These are phyloP conservation scores for Sinohyriopsis cumingii DNA, from an alignment of 2,888 invertebrate species.

Conservation along the genomic window DNA sequence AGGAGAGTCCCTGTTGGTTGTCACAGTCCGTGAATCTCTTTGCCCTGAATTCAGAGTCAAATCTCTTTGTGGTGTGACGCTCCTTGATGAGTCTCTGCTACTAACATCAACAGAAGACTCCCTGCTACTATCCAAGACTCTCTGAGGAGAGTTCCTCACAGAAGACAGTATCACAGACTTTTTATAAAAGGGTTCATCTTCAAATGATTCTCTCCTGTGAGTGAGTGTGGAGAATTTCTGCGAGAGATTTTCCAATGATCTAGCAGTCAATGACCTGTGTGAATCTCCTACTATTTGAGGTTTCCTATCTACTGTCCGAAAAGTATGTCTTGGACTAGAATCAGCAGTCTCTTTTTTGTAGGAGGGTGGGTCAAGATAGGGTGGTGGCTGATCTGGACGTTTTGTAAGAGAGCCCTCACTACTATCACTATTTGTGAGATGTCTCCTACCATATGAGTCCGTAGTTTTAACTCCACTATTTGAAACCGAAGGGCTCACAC, in stretches of 20 bases:
- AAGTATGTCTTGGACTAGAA: constrained; percentile 34
- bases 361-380: constrained; percentile 39
- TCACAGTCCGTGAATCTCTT: no score
- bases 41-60: no score
- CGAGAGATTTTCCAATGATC: no score
- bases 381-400: constrained; percentile 30
- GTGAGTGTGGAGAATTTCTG: no score
- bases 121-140: neutral
- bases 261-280: neutral
- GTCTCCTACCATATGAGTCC: no score
- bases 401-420: constrained; percentile 17
- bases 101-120: constrained; percentile 1
- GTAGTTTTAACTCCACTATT: no score
- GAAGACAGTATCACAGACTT: no score
- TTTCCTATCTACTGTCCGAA: constrained; percentile 1
- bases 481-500: neutral
- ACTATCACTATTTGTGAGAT: neutral
- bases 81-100: neutral
- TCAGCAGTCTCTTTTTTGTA: constrained; percentile 31
- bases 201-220: no score
- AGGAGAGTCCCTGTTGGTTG: no score
- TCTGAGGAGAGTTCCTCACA: no score
- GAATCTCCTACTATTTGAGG: neutral
- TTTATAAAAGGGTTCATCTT: no score
- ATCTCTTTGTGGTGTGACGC: neutral